Evolutionary conservation across 2,797 vertebrate species (phyloP).

Genomic region (Cygnus olor): DNA sequence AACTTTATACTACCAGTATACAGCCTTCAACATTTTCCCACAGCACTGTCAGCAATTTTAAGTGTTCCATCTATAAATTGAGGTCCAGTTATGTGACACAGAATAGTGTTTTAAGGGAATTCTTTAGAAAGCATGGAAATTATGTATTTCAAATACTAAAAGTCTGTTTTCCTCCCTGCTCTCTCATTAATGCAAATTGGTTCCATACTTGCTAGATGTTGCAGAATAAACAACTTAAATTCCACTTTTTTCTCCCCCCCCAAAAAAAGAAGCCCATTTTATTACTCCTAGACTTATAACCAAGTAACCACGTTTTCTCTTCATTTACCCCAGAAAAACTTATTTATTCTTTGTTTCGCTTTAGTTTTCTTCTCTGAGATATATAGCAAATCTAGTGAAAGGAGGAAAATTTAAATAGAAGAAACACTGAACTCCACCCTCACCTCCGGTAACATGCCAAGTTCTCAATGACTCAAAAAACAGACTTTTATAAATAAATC

Average conservation of each 20-base stretch:
- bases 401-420: not conserved
- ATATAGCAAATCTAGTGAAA: not conserved
- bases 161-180: rapidly evolving
- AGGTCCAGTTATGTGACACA: rapidly evolving
- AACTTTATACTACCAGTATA: not conserved
- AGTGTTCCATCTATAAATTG: not conserved
- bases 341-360: not conserved
- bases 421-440: not conserved
- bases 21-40: not conserved
- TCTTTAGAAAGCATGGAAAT: not conserved
- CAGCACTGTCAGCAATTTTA: not conserved
- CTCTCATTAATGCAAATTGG: not conserved
- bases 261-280: not conserved
- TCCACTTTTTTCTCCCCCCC: not conserved
- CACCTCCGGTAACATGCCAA: not conserved
- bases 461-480: not conserved
- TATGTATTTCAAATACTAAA: not conserved
- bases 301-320: not conserved
- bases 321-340: not conserved
- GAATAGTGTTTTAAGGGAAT: not conserved
- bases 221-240: not conserved
- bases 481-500: not conserved
- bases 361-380: not conserved
- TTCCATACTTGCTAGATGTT: not conserved
- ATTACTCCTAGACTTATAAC: not conserved